Evolutionary conservation across 2,797 vertebrate species (phyloP).

Genomic region (Rhodeus uyekii): DNA sequence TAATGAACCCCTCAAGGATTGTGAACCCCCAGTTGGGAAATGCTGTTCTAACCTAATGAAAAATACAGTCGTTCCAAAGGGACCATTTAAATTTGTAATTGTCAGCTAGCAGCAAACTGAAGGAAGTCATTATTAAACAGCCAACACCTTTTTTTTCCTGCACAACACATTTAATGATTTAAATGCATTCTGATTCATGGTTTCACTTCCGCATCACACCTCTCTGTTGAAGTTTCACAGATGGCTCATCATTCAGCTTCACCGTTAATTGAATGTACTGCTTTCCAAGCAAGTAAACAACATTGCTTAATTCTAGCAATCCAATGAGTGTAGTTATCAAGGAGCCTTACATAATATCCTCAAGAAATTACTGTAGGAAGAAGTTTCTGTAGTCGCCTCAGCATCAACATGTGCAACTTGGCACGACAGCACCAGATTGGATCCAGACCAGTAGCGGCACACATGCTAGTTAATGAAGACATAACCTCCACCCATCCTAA

Average conservation of each 20-base stretch:
- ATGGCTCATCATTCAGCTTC: background rate
- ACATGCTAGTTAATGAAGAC: background rate
- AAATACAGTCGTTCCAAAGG: background rate
- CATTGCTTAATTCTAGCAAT: background rate
- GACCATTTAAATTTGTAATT: background rate
- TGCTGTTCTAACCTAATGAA: background rate
- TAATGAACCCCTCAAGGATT: background rate
- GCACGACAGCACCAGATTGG: conserved; percentile 17
- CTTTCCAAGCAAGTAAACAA: conserved; percentile 11
- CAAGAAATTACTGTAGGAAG: background rate
- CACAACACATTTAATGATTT: conserved; percentile 1
- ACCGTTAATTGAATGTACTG: conserved; percentile 1
- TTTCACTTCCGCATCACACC: background rate
- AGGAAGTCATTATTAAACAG: background rate
- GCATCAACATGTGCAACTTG: conserved; percentile 18
- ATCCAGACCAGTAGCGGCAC: conserved; percentile 39
- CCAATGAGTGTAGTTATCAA: background rate
- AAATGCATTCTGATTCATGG: background rate
- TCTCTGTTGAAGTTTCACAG: background rate
- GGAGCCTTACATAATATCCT: background rate
- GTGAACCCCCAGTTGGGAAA: background rate
- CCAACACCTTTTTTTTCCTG: background rate
- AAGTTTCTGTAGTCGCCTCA: background rate
- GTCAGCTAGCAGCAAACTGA: background rate
- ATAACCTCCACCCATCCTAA: background rate